These are phyloP conservation scores for Dasysyrphus tricinctus DNA, from an alignment of 2,888 invertebrate species.

Conservation along the genomic window DNA sequence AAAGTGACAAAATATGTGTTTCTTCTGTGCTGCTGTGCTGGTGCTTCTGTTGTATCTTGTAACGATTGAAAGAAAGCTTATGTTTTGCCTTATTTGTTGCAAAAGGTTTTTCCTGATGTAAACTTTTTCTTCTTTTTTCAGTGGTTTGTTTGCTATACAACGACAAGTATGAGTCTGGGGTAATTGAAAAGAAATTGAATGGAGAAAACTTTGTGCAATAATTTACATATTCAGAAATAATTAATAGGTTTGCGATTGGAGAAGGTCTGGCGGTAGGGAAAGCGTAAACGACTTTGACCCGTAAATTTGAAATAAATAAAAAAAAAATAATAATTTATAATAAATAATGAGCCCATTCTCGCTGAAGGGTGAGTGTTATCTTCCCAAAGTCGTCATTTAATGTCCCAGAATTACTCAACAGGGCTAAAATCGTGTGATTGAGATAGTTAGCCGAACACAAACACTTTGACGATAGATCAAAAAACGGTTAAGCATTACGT, in stretches of 20 bases:
- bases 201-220: conserved; percentile 18
- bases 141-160: neutral
- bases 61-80: conserved; percentile 2
- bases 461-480: too few relatives aligned
- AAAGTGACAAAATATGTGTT: conserved; percentile 10
- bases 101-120: neutral
- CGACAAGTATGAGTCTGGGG: neutral
- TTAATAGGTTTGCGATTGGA: neutral
- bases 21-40: neutral
- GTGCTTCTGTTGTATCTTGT: neutral
- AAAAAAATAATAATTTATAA: neutral
- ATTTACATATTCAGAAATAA: conserved; percentile 19
- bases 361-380: too few relatives aligned
- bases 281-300: neutral
- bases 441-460: too few relatives aligned
- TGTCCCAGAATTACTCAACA: too few relatives aligned
- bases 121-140: neutral
- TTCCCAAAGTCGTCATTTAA: neutral
- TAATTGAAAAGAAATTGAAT: neutral
- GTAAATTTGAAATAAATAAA: neutral
- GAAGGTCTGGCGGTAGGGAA: neutral
- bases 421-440: too few relatives aligned
- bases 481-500: too few relatives aligned
- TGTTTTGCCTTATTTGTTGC: neutral
- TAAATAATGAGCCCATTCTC: too few relatives aligned